A percentile compares a stretch with the other conserved stretches of the same genome.
Evolutionary conservation across 64 coral and sea anemone species (phyloP).

Genomic region (Catalaphyllia jardinei): DNA sequence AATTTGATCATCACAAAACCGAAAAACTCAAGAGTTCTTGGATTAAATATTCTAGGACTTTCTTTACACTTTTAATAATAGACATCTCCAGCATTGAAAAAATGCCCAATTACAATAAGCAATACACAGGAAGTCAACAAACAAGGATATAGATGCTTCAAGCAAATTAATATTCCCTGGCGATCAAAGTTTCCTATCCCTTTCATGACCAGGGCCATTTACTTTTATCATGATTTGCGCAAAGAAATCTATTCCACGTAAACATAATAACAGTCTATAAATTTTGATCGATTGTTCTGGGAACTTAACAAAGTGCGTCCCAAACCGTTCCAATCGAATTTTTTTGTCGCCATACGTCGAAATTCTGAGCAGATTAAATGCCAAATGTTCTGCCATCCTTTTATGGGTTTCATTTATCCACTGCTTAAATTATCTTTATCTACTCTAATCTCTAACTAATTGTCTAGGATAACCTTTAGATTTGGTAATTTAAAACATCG

Average conservation of each 20-base stretch:
- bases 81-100: background rate
- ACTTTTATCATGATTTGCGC: background rate
- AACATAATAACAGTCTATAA: background rate
- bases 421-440: background rate
- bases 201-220: background rate
- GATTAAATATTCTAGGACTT: background rate
- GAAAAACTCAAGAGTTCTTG: background rate
- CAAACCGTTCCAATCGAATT: background rate
- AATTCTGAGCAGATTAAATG: background rate
- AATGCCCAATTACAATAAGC: background rate
- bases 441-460: background rate
- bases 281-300: background rate
- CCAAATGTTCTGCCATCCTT: background rate
- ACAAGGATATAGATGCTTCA: background rate
- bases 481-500: slow-evolving; percentile 6
- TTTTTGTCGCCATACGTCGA: background rate
- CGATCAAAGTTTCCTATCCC: background rate
- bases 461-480: background rate
- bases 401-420: background rate
- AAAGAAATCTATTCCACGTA: background rate
- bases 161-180: no score
- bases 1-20: background rate
- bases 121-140: slow-evolving; percentile 7
- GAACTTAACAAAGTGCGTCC: background rate
- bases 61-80: background rate